Conservation (phyloP, 2,797 vertebrate species). For the Sebastes matsubarae region DNA sequence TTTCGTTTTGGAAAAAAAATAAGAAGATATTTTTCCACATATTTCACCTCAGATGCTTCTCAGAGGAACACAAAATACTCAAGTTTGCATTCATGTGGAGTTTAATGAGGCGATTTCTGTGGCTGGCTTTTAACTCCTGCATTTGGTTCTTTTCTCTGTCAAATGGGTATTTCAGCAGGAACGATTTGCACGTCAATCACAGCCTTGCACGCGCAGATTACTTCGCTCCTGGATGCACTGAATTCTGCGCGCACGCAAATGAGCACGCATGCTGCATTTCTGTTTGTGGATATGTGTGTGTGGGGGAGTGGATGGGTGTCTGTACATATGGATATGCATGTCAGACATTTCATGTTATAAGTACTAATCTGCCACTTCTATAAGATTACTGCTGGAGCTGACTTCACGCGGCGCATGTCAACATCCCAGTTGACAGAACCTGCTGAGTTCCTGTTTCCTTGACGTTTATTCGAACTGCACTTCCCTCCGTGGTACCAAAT, state of each 20-base stretch:
- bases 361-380: constrained; percentile 61
- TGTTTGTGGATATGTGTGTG: neutral
- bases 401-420: constrained; percentile 53
- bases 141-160: constrained; percentile 63
- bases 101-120: constrained; percentile 54
- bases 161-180: constrained; percentile 57
- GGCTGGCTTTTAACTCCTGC: constrained; percentile 65
- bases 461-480: constrained; percentile 46
- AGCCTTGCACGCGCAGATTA: constrained; percentile 37
- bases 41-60: constrained; percentile 53
- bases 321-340: neutral
- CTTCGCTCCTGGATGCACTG: constrained; percentile 17
- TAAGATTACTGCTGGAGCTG: constrained; percentile 53
- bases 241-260: constrained; percentile 1
- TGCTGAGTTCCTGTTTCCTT: constrained; percentile 56
- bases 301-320: neutral
- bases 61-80: constrained; percentile 43
- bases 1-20: constrained; percentile 24
- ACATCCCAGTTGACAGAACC: constrained; percentile 59
- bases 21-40: constrained; percentile 33
- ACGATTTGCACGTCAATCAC: constrained; percentile 75
- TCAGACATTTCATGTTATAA: constrained; percentile 27
- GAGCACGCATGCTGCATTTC: neutral
- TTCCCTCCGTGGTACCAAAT: constrained; percentile 47
- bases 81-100: constrained; percentile 70